Base-by-base conservation (phyloP, 2,888 invertebrate genomes). In the Bellardia bayeri region DNA sequence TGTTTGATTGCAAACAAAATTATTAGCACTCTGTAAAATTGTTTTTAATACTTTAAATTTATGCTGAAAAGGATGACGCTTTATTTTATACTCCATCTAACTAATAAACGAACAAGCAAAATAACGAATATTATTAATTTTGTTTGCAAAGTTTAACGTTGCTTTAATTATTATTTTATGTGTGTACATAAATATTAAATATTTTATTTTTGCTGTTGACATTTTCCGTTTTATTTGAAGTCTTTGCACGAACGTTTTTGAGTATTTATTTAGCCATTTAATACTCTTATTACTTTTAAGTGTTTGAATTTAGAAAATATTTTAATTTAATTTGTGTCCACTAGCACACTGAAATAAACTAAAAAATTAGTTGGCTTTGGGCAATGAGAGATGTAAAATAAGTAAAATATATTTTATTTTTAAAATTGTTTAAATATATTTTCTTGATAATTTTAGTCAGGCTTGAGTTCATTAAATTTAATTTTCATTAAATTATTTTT, bases 321-420 rank as follows among this genome's bases (percentile, higher is more conserved):
- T 58, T 58, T 3, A 58, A 58, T 58, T 58, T 58, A 58, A 58
- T 58, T 58, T 58, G 30, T 58, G 11, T 58, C 11, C 30, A 58
- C 11, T 30, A 30, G 8, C 11, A 54, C 14, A 56, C 23, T 56
- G 51, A 51, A 51, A 51, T 5, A 51, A 51, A 51, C 6, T n/a
- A 4, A 51, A 6, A 51, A 51, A 13, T 2, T 4, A 3, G 13
- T n/a, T 51, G 5, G n/a, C 51, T 51, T 6, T n/a, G 13, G n/a
- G 51, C 51, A 4, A 7, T 14, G 23, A 23, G 1, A 23, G 23
- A 23, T 23, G 23, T 23, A 23, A 23, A 23, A 23, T 23, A 23
- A 23, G 23, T 23, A 23, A 23, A 23, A 23, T 23, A 23, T 23
- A 23, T 23, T 23, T 23, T 23, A 23, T 23, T 23, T 23, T 1